Evolutionary conservation across 2,797 vertebrate genomes (phyloP), one percentile per base, ranked within the genome.

Genomic region (Onychomys leucogaster): DNA sequence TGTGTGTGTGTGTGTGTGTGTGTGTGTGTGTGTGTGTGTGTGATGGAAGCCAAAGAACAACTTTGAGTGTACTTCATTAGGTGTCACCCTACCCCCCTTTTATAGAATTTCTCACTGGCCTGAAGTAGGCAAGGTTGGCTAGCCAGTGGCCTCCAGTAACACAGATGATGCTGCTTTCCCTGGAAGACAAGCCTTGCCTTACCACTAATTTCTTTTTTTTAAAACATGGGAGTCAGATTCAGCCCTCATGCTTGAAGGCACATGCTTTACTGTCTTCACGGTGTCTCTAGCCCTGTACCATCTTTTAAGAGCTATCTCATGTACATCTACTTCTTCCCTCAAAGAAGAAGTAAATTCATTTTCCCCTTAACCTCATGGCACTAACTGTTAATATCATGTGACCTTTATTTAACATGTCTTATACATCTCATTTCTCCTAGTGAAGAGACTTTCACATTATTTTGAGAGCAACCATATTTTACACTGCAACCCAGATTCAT

Each of bases 301-400:
- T 75, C 46, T 94, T 80, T 76, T 41, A 91, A 67, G 57, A 41
- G 17, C 34, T 27, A 52, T 57, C 69, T 77, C n/a, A 69, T 69
- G 55, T 75, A 69, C 43, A 69, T 92, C n/a, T 57, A 29, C 32
- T 49, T 86, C 76, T 81, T 77, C 37, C 13, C 43, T 87, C 43
- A 90, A 49, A 67, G 83, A 71, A 78, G 80, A 89, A 11, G 6
- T 93, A 37, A n/a, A 34, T 86, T 86, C 7, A 12, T 71, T 90
- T 57, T 92, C 29, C 76, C 86, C 61, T 78, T 96, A 92, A 92
- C 82, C 19, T 29, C 43, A 14, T 83, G 69, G 80, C 3, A 73
- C 23, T 5, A 4, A 52, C 21, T 49, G 34, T 92, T 94, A 73
- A 32, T 73, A 43, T 91, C 88, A 80, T 52, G 73, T 93, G 69